Conservation (phyloP, 2,113 vertebrate species). For the Coptodon bakossiorum region DNA sequence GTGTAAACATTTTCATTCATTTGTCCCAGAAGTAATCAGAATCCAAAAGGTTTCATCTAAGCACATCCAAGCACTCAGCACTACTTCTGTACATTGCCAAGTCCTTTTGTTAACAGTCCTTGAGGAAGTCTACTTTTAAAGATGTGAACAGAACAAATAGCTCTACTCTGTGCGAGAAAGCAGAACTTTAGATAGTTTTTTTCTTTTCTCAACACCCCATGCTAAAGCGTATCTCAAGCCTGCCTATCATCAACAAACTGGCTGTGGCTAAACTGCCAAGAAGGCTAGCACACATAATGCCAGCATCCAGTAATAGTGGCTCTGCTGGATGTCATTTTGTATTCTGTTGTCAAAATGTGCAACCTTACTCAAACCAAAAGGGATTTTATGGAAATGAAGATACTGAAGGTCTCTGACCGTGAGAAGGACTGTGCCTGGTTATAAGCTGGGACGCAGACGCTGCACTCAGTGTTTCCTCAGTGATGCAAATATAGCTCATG, state of each 20-base stretch:
- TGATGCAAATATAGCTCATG: conserved; percentile 34
- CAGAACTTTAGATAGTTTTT: neutral
- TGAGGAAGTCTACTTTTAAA: neutral
- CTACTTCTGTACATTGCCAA: neutral
- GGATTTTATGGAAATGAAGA: conserved; percentile 29
- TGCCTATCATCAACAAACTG: conserved; percentile 18
- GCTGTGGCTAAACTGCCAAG: conserved; percentile 2
- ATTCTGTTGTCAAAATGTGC: conserved; percentile 1
- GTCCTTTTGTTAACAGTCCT: neutral
- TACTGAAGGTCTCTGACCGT: neutral
- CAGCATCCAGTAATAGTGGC: neutral
- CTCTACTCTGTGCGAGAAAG: neutral
- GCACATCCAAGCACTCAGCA: neutral
- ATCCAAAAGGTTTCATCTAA: neutral
- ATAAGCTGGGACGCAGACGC: neutral
- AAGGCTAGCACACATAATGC: neutral
- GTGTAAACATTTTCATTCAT: neutral
- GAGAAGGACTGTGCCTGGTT: neutral
- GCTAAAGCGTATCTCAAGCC: neutral
- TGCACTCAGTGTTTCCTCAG: neutral
- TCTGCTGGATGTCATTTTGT: neutral
- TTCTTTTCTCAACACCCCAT: neutral
- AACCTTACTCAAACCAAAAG: conserved; percentile 20
- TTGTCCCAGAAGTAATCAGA: neutral
- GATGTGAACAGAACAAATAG: neutral